These are phyloP conservation scores for Procambarus clarkii DNA, from an alignment of 1,140 invertebrate species.

Conservation along the genomic window DNA sequence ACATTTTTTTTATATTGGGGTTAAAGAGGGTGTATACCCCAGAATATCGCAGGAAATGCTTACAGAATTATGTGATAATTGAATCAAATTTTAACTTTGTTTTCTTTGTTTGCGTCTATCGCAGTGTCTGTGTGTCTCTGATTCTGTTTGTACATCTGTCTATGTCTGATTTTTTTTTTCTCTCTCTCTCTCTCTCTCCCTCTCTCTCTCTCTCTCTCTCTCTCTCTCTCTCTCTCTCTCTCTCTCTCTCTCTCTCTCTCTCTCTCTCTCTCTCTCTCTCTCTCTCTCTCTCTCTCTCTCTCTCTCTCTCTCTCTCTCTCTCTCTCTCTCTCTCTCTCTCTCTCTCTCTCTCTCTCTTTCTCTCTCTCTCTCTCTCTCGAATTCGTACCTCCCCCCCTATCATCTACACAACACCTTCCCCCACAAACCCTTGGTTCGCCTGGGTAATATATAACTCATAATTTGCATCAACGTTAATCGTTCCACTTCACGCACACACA, in stretches of 20 bases:
- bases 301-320: background rate
- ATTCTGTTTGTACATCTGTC: too few relatives aligned
- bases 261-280: background rate
- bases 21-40: too few relatives aligned
- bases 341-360: constrained; percentile 18
- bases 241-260: background rate
- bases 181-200: constrained; percentile 27
- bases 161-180: background rate
- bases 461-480: too few relatives aligned
- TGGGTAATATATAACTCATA: too few relatives aligned
- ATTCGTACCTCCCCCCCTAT: background rate
- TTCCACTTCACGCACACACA: too few relatives aligned
- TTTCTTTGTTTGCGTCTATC: too few relatives aligned
- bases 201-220: constrained; percentile 33
- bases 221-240: background rate
- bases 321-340: constrained; percentile 20
- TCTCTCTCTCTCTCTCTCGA: constrained; percentile 1
- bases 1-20: too few relatives aligned
- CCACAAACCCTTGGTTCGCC: background rate
- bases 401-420: background rate
- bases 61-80: too few relatives aligned
- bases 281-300: background rate
- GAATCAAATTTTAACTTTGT: too few relatives aligned
- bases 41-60: too few relatives aligned
- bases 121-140: too few relatives aligned